Evolutionary conservation across 2,888 invertebrate genomes (phyloP), one percentile per base, ranked within the genome.

Genomic region (Meliscaeva auricollis): DNA sequence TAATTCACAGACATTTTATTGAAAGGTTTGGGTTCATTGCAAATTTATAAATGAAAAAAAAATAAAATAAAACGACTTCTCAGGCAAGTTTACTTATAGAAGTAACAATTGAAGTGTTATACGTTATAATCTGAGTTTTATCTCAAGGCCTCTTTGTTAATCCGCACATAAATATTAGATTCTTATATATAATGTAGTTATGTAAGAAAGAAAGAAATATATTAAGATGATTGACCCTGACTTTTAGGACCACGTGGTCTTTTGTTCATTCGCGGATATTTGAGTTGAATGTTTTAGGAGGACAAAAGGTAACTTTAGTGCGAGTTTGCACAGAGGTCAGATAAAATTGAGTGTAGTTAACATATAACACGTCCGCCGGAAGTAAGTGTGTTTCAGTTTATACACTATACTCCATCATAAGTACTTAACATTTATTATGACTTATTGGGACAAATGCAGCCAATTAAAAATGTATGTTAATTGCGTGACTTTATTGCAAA

Each of bases 311-410:
- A 20, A 48, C 17, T 44, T 73, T 48, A 58, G 56, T 62, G 46
- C 64, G 64, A 75, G 70, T 70, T 72, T 84, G 48, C 58, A 22
- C 56, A 54, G 73, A 73, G 77, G 77, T 62, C 68, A 73, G 26
- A 54, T 48, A 26, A 46, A 50, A 48, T 73, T 77, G 66, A 54
- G 30, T n/a, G 30, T 54, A 54, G 9, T 15, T 15, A 54, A 9
- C 30, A 26, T n/a, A 68, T 73, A 73, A 73, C 54, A 83, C 50
- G 62, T 69, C 74, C 52, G 41, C 30, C 48, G 83, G 83, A 78
- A 82, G 72, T 56, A 20, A 74, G 9, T 66, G 9, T 66, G 58
- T 62, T 62, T 41, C 17, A 11, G 32, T 52, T 64, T 38, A 6
- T 38, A n/a, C 3, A 38, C 38, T 38, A 38, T 9, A 9, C 9